A percentile compares a stretch with the other conserved stretches of the same genome.
Evolutionary conservation across 1,140 invertebrate species (phyloP).

Genomic region (Gerris buenoi): DNA sequence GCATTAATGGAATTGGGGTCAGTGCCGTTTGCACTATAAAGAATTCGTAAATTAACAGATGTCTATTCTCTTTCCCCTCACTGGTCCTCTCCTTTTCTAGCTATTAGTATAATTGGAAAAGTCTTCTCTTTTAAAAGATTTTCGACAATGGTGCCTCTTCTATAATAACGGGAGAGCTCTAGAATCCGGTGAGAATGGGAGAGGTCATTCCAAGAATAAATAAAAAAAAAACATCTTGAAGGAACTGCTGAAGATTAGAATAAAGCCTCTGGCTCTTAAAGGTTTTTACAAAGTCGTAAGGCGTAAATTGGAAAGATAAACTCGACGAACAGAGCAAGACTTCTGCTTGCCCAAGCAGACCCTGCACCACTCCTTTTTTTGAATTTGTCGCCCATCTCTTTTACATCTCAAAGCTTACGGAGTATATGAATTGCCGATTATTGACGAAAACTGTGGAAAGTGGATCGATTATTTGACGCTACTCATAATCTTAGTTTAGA

Average conservation of each 20-base stretch:
- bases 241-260: neutral
- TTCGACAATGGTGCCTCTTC: neutral
- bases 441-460: too few species aligned
- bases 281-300: neutral
- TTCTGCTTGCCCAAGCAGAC: too few species aligned
- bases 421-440: too few species aligned
- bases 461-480: too few species aligned
- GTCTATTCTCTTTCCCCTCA: neutral
- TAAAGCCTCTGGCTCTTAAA: neutral
- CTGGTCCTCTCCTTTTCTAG: neutral
- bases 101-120: neutral
- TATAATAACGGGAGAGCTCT: neutral
- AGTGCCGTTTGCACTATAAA: neutral
- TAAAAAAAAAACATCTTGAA: neutral
- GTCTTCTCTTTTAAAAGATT: neutral
- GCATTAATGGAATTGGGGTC: neutral
- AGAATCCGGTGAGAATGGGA: neutral
- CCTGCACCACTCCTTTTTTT: too few species aligned
- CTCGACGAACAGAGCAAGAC: too few species aligned
- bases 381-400: too few species aligned
- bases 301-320: neutral
- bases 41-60: neutral
- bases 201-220: neutral
- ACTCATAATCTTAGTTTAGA: too few species aligned
- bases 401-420: too few species aligned